Conservation (phyloP, 2,797 vertebrate species). For the Micromesistius poutassou region DNA sequence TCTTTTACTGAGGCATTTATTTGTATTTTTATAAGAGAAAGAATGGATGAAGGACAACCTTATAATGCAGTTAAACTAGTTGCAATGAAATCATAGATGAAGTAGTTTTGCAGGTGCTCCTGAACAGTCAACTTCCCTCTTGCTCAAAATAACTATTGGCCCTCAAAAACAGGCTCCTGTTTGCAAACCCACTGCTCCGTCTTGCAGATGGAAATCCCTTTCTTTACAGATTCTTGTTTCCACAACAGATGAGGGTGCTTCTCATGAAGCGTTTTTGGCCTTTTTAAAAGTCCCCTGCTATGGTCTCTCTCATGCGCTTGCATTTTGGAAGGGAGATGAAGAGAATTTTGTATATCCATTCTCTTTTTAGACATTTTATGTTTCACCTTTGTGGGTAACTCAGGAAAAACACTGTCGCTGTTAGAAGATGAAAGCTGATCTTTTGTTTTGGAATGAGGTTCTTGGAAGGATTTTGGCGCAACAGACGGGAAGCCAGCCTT, state of each 20-base stretch:
- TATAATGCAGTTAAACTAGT: neutral
- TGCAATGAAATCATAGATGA: conserved; percentile 16
- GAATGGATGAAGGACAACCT: conserved; percentile 3
- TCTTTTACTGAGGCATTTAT: conserved; percentile 32
- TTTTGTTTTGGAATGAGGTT: conserved; percentile 56
- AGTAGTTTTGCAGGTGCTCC: neutral
- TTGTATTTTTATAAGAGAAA: conserved; percentile 27
- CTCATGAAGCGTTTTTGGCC: conserved; percentile 47
- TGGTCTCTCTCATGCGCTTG: conserved; percentile 47
- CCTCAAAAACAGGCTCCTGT: conserved; percentile 66
- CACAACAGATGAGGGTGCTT: conserved; percentile 47
- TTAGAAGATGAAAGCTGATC: conserved; percentile 39
- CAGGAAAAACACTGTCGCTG: conserved; percentile 46
- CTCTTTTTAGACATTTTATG: conserved; percentile 65
- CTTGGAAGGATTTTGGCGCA: conserved; percentile 51
- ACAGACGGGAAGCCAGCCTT: conserved; percentile 47
- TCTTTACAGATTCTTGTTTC: conserved; percentile 51
- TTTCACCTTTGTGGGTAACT: conserved; percentile 55
- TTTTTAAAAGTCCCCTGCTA: conserved; percentile 43
- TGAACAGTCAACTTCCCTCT: neutral
- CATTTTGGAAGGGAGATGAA: conserved; percentile 53
- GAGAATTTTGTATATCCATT: conserved; percentile 42
- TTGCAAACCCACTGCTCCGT: conserved; percentile 67
- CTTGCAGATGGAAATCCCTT: conserved; percentile 53
- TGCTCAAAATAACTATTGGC: conserved; percentile 21